A percentile compares a stretch with the other conserved stretches of the same genome.
Conservation (phyloP, 2,888 invertebrate genomes). For the Ichneumoninae sp. region DNA sequence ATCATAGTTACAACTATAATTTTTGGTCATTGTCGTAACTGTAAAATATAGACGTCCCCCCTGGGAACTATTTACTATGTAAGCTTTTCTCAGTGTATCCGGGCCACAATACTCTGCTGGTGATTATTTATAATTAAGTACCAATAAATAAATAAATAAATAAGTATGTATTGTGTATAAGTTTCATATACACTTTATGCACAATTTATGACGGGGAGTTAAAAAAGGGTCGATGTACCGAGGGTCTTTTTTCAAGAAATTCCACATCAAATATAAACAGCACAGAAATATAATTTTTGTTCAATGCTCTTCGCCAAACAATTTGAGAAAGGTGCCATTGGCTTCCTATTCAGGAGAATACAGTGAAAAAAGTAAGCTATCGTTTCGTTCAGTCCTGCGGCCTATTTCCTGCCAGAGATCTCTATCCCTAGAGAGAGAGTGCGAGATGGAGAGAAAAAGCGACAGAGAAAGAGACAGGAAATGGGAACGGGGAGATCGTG, state of each 20-base stretch:
- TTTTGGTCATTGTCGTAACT: too few species aligned
- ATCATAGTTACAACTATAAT: too few species aligned
- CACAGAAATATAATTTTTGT: neutral
- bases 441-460: slow-evolving; percentile 10
- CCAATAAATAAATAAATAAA: too few species aligned
- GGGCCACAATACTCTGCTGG: neutral
- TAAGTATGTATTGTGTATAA: neutral
- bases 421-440: slow-evolving; percentile 30
- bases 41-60: too few species aligned
- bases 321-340: neutral
- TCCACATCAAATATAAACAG: neutral
- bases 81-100: neutral
- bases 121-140: neutral
- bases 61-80: too few species aligned
- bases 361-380: slow-evolving; percentile 16
- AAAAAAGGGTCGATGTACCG: too few species aligned
- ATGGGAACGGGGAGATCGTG: slow-evolving; percentile 46
- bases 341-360: neutral
- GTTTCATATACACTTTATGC: neutral
- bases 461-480: slow-evolving; percentile 34
- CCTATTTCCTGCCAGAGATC: slow-evolving; percentile 48
- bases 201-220: neutral
- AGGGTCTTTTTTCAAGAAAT: neutral
- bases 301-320: neutral
- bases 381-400: slow-evolving; percentile 3